Evolutionary conservation across 1,140 invertebrate species (phyloP).

Genomic region (Scylla paramamosain): DNA sequence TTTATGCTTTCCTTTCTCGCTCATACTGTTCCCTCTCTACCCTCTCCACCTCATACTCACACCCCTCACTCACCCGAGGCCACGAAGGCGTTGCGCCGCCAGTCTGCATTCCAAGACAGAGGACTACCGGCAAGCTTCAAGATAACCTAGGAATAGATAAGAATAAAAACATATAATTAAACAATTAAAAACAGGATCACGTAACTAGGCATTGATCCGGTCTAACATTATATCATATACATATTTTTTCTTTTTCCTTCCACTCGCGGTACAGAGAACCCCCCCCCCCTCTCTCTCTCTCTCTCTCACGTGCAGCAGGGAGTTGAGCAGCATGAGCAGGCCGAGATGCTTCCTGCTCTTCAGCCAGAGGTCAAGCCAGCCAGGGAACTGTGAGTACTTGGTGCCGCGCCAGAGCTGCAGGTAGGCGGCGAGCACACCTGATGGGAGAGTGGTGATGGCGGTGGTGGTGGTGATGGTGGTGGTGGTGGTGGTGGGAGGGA

Average conservation of each 20-base stretch:
- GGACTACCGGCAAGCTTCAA: too few species aligned
- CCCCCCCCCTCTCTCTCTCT: too few species aligned
- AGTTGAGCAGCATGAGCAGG: slow-evolving; percentile 72
- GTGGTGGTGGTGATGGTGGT: not conserved
- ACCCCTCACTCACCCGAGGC: not conserved
- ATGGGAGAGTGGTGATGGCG: too few species aligned
- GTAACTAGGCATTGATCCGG: too few species aligned
- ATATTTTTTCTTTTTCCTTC: too few species aligned
- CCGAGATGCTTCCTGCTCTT: slow-evolving; percentile 75
- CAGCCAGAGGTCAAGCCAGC: slow-evolving; percentile 75
- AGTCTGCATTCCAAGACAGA: too few species aligned
- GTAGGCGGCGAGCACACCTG: slow-evolving; percentile 70
- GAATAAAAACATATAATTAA: too few species aligned
- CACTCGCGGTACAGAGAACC: too few species aligned
- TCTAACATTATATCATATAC: too few species aligned
- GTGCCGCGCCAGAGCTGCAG: slow-evolving; percentile 71
- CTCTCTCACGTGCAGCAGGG: slow-evolving; percentile 65
- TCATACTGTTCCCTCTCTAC: not conserved
- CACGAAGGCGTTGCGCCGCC: too few species aligned
- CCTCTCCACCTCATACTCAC: not conserved
- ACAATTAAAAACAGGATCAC: too few species aligned
- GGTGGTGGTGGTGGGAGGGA: not conserved
- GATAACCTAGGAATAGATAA: too few species aligned
- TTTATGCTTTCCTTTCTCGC: not conserved
- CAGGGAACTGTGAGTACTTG: slow-evolving; percentile 75